Conservation (phyloP, 2,888 invertebrate genomes). For the Biston betularia region DNA sequence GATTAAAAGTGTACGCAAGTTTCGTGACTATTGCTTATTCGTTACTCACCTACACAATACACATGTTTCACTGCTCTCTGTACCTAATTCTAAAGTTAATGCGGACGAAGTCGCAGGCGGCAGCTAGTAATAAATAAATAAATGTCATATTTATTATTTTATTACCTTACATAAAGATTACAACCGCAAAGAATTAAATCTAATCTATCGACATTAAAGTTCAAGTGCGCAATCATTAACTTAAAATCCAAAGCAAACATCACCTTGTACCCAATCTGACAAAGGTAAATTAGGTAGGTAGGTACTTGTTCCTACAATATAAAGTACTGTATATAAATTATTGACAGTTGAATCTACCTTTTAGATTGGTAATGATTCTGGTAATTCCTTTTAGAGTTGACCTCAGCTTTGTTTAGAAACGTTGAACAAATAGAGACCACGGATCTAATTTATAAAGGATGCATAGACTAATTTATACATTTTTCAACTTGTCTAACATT, state of each 20-base stretch:
- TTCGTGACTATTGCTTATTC: no score
- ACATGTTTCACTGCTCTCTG: no score
- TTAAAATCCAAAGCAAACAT: conserved; percentile 10
- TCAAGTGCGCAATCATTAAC: conserved; percentile 12
- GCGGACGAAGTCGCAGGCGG: no score
- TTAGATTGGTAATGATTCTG: conserved; percentile 2
- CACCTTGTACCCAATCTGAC: conserved; percentile 11
- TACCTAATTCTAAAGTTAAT: no score
- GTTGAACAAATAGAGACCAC: neutral
- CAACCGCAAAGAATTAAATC: neutral
- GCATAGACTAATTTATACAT: neutral
- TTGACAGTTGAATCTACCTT: conserved; percentile 1
- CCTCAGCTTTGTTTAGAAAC: neutral
- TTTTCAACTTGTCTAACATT: neutral
- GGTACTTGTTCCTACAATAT: neutral
- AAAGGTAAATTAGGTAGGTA: neutral
- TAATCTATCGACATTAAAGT: conserved; percentile 5
- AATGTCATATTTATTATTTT: no score
- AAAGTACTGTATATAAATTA: neutral
- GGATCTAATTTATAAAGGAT: neutral
- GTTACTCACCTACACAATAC: no score
- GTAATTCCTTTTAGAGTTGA: conserved; percentile 8
- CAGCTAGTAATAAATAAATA: no score
- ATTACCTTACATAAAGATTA: neutral
- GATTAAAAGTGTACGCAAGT: no score